A percentile compares a stretch with the other conserved stretches of the same genome.
Evolutionary conservation across 2,113 vertebrate species (phyloP).

Genomic region (Aphyosemion australe): DNA sequence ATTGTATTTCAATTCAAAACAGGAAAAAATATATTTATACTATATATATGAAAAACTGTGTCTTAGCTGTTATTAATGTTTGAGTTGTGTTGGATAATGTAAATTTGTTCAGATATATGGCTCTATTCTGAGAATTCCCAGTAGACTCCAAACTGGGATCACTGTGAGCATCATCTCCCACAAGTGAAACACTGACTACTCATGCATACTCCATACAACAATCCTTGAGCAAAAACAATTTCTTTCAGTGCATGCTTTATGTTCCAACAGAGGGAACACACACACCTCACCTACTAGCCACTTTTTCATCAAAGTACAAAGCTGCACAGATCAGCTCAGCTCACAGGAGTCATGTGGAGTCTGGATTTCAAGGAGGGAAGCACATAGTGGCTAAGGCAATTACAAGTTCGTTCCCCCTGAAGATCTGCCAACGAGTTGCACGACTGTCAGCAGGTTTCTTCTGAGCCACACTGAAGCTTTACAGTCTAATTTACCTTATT

Average conservation of each 20-base stretch:
- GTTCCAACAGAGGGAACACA: neutral
- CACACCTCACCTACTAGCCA: conserved; percentile 21
- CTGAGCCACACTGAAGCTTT: conserved; percentile 44
- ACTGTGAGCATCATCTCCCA: neutral
- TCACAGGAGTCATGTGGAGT: conserved; percentile 53
- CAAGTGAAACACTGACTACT: neutral
- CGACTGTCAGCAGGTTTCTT: conserved; percentile 67
- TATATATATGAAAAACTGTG: too few species aligned
- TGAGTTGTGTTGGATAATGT: too few species aligned
- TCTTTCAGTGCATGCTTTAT: neutral
- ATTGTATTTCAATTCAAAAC: too few species aligned
- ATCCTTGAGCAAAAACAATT: neutral
- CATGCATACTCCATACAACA: neutral
- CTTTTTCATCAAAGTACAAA: conserved; percentile 39
- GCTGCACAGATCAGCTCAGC: conserved; percentile 42
- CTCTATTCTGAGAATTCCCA: neutral
- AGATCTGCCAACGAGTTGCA: conserved; percentile 53
- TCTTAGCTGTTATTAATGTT: too few species aligned
- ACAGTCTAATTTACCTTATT: conserved; percentile 58
- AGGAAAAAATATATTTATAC: too few species aligned
- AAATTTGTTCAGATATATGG: neutral
- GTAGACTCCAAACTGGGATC: neutral
- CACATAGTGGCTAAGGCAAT: conserved; percentile 48
- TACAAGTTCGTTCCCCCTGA: conserved; percentile 51
- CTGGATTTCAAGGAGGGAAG: conserved; percentile 50